These are phyloP conservation scores for Meteorus sp. DNA, from an alignment of 1,140 invertebrate genomes.

Conservation along the genomic window DNA sequence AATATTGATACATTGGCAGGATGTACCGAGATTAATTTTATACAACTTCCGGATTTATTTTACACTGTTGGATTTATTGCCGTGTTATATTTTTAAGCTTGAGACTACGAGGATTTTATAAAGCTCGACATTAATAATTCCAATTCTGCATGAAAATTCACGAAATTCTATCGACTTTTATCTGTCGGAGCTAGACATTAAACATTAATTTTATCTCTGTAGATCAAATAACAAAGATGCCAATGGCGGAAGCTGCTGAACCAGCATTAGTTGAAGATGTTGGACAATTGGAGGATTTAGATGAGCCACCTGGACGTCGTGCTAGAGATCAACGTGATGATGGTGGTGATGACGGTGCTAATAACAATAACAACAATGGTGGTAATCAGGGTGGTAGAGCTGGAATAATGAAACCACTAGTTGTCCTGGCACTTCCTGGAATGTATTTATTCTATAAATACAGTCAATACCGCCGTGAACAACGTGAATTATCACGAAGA, in stretches of 20 bases:
- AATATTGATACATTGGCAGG: too few relatives aligned
- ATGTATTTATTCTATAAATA: conserved; percentile 91
- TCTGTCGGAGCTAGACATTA: too few relatives aligned
- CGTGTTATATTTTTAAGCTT: too few relatives aligned
- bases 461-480: conserved; percentile 81
- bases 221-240: conserved; percentile 39
- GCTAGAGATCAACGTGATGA: conserved; percentile 35
- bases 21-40: too few relatives aligned
- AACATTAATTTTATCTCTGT: background rate
- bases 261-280: conserved; percentile 43
- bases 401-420: conserved; percentile 75
- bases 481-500: conserved; percentile 76
- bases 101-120: too few relatives aligned
- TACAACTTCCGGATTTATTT: too few relatives aligned
- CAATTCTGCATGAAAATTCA: too few relatives aligned
- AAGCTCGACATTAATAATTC: too few relatives aligned
- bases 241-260: conserved; percentile 42
- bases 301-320: conserved; percentile 53
- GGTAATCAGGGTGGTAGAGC: conserved; percentile 55
- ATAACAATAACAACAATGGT: conserved; percentile 30
- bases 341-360: background rate
- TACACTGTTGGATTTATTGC: too few relatives aligned
- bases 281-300: conserved; percentile 47
- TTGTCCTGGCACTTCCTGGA: conserved; percentile 78
- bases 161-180: too few relatives aligned